Conservation (phyloP, 2,113 vertebrate genomes). For the Pomatorhinus ruficollis region DNA sequence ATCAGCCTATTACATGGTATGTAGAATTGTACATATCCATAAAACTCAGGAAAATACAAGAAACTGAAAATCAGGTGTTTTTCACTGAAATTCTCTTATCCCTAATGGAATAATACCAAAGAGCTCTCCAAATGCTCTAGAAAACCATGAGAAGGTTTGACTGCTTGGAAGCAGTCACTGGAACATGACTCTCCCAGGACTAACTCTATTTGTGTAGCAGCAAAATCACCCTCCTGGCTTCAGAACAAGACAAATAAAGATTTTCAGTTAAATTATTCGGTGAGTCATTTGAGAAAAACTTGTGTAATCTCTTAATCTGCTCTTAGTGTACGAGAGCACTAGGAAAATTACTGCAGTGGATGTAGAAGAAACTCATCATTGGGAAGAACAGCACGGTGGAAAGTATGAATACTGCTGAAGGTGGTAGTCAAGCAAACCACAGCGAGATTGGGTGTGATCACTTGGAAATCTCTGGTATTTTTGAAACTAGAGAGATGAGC, state of each 20-base stretch:
- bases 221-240: background rate
- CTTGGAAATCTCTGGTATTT: background rate
- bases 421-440: background rate
- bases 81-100: background rate
- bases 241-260: background rate
- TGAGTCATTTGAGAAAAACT: background rate
- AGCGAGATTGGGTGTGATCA: background rate
- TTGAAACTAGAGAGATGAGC: background rate
- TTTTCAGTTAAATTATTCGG: background rate
- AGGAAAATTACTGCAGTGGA: background rate
- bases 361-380: background rate
- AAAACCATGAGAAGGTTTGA: background rate
- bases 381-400: background rate
- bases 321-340: background rate
- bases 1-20: background rate
- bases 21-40: background rate
- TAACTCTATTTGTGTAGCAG: background rate
- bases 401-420: background rate
- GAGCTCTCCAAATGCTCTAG: background rate
- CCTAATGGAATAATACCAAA: background rate
- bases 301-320: background rate
- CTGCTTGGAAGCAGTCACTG: background rate
- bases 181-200: background rate
- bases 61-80: background rate
- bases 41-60: background rate